Evolutionary conservation across 1,140 invertebrate genomes (phyloP), one percentile per base, ranked within the genome.

Genomic region (Thalassaphorura encarpata): DNA sequence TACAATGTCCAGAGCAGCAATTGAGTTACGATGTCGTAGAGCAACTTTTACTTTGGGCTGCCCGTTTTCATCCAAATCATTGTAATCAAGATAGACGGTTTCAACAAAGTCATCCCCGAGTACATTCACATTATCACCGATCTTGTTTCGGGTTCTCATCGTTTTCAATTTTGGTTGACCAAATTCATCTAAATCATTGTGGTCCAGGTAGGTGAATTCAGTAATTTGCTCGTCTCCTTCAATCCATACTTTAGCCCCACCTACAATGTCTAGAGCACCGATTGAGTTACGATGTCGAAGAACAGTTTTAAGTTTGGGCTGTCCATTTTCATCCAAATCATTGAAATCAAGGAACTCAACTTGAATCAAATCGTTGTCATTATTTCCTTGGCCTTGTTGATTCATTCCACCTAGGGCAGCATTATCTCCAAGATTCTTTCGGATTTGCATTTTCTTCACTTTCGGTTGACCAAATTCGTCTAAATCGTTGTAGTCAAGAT

Each of bases 391-490:
- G 8, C 33, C 33, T 8, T 36, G 33, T 36, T 8, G 8, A 36
- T 11, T n/a, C n/a, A 11, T 36, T 36, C 8, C 33, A 36, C 33
- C 33, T 8, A n/a, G n/a, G n/a, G n/a, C n/a, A n/a, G n/a, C n/a
- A n/a, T n/a, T n/a, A 36, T n/a, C n/a, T 8, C 33, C n/a, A 8
- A 36, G n/a, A 8, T 36, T 47, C 6, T 8, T 27, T 5, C 48
- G 26, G 15, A 50, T 28, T 13, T 28, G 8, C 48, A 50, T 50
- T 24, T 39, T 31, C 24, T 50, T 50, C 4, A 11, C 15, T 39
- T 50, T 50, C 6, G 48, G 28, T 24, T 50, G 28, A 3, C 48
- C 48, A 19, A n/a, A 6, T 39, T 50, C 48, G 28, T 50, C 48
- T 21, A 33, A 18, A 24, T 50, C 48, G n/a, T 50, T 31, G 3